A percentile compares a stretch with the other conserved stretches of the same genome.
These are phyloP conservation scores for Eciton burchellii DNA, from an alignment of 1,140 invertebrate species.

Conservation along the genomic window DNA sequence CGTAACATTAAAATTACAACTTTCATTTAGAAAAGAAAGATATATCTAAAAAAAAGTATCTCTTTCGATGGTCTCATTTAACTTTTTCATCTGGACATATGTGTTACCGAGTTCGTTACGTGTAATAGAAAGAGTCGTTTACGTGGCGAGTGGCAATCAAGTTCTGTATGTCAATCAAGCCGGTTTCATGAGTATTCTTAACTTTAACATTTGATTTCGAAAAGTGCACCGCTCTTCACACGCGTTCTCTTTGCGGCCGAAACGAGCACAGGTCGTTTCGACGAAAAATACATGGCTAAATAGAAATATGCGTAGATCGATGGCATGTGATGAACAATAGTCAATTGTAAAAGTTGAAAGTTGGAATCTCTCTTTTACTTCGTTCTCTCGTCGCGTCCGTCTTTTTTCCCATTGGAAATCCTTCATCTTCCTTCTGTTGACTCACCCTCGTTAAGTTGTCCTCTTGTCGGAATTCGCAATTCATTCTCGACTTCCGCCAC, in stretches of 20 bases:
- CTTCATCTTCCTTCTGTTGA: constrained; percentile 26
- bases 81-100: not conserved
- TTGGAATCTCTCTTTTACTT: not conserved
- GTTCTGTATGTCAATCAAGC: constrained; percentile 9
- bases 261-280: constrained; percentile 28
- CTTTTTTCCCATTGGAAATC: constrained; percentile 39
- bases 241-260: constrained; percentile 4
- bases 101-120: not conserved
- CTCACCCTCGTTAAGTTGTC: not conserved
- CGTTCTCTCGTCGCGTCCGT: constrained; percentile 9
- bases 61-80: not conserved
- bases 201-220: constrained; percentile 37
- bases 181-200: constrained; percentile 25
- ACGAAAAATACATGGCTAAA: constrained; percentile 1
- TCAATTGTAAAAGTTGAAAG: constrained; percentile 23
- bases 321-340: not conserved
- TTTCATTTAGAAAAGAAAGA: not conserved
- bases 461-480: constrained; percentile 1
- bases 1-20: not conserved
- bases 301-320: not conserved
- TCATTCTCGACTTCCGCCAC: not conserved
- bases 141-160: not conserved
- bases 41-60: not conserved
- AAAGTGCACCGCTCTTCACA: constrained; percentile 9
- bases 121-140: not conserved